Conservation (phyloP, 2,113 vertebrate species). For the Falcunculus frontatus region DNA sequence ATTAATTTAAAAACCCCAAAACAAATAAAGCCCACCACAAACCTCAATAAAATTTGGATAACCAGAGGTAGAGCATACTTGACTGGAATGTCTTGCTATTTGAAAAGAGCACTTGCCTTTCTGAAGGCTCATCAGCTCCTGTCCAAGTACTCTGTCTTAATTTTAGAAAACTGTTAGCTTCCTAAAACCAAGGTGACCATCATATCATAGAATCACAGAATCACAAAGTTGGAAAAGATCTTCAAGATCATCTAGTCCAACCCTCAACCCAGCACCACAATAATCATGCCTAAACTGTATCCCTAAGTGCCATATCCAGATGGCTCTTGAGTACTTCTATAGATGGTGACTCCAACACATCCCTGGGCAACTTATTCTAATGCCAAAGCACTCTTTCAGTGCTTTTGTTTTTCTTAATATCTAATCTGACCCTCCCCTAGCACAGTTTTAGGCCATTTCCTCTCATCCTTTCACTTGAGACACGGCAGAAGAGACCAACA, state of each 20-base stretch:
- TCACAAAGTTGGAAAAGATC: neutral
- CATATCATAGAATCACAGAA: neutral
- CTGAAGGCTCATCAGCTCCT: neutral
- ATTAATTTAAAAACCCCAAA: neutral
- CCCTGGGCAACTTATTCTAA: neutral
- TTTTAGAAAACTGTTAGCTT: neutral
- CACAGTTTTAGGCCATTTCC: neutral
- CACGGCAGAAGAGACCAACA: neutral
- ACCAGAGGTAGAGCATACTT: neutral
- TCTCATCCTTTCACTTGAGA: neutral
- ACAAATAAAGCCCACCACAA: neutral
- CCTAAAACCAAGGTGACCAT: neutral
- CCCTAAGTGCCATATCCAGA: neutral
- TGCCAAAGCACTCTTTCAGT: neutral
- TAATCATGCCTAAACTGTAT: neutral
- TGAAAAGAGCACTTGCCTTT: neutral
- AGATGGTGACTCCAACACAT: neutral
- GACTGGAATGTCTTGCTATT: neutral
- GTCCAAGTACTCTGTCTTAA: neutral
- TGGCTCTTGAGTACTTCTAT: neutral
- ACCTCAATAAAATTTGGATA: neutral
- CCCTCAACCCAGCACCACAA: neutral
- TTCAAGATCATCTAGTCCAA: neutral
- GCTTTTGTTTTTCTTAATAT: neutral
- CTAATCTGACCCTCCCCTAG: neutral